phyloP scores from a whole-genome alignment of 1,140 invertebrate species.

The Halesus radiatus region DNA sequence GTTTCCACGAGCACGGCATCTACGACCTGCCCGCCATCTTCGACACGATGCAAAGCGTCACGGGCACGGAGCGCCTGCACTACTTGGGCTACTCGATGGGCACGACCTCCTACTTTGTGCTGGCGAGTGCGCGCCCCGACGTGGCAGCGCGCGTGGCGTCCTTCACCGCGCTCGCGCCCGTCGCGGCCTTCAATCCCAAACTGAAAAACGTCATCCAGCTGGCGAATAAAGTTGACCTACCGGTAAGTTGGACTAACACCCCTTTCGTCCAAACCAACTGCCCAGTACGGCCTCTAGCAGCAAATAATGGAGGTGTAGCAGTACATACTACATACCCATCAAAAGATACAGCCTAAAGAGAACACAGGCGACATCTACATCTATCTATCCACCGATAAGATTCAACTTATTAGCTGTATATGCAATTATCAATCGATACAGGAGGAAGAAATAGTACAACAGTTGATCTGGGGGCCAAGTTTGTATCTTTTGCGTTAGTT shows the following conservation, averaged over 20 bases:
- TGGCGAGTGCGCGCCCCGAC: constrained; percentile 71
- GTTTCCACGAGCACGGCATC: constrained; percentile 74
- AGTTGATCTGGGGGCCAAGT: too few relatives aligned
- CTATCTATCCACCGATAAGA: too few relatives aligned
- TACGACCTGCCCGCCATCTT: constrained; percentile 81
- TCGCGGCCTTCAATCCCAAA: constrained; percentile 59
- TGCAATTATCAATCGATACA: too few relatives aligned
- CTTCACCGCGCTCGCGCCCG: constrained; percentile 63
- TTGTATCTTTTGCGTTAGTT: too few relatives aligned
- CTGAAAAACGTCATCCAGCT: not conserved
- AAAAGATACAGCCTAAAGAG: too few relatives aligned
- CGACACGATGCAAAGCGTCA: constrained; percentile 73
- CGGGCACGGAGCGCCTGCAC: constrained; percentile 69
- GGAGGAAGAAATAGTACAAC: too few relatives aligned
- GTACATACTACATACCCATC: too few relatives aligned
- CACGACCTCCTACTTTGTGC: constrained; percentile 73
- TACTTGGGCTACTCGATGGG: constrained; percentile 76
- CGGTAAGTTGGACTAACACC: not conserved
- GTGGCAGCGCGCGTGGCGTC: constrained; percentile 71
- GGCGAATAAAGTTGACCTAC: not conserved
- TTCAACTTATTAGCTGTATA: too few relatives aligned
- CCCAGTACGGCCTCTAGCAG: too few relatives aligned
- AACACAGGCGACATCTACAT: too few relatives aligned
- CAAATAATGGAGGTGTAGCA: too few relatives aligned
- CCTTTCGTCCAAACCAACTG: too few relatives aligned